phyloP scores from a whole-genome alignment of 2,888 invertebrate genomes.

The Amblyjoppa proteus region DNA sequence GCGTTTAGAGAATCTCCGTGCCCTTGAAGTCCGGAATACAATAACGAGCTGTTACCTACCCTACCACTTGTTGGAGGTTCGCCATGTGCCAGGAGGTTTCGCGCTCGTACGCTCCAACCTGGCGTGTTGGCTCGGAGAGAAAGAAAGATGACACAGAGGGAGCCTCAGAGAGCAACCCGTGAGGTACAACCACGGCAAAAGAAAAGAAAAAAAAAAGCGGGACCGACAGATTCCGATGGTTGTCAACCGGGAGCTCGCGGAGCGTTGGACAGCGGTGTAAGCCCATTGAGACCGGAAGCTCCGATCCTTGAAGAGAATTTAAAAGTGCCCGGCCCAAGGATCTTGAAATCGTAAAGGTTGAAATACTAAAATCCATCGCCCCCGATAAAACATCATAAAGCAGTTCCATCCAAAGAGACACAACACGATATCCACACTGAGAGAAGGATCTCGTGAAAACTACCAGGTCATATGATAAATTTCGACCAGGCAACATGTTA shows the following conservation, averaged over 20 bases:
- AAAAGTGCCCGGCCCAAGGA: neutral
- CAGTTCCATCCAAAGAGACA: neutral
- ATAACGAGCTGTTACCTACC: constrained; percentile 36
- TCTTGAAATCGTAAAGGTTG: neutral
- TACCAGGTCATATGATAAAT: too few species aligned
- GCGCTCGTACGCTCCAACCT: constrained; percentile 60
- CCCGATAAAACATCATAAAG: neutral
- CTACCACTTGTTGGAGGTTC: constrained; percentile 82
- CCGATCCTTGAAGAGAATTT: neutral
- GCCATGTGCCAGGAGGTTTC: constrained; percentile 76
- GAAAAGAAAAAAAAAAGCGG: constrained; percentile 66
- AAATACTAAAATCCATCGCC: neutral
- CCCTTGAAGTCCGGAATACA: neutral
- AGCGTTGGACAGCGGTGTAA: neutral
- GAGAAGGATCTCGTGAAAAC: too few species aligned
- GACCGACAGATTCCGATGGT: constrained; percentile 25
- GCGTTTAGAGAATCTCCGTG: neutral
- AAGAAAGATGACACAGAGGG: constrained; percentile 31
- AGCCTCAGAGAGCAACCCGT: constrained; percentile 53
- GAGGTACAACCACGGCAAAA: constrained; percentile 66
- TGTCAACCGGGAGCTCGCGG: constrained; percentile 36
- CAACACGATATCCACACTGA: neutral
- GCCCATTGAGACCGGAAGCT: neutral
- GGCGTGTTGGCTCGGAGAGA: constrained; percentile 39
- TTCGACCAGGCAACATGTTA: too few species aligned